Percentiles rank a stretch among this genome's conserved stretches.
phyloP scores from a whole-genome alignment of 2,888 invertebrate species.

The Desoria tigrina region DNA sequence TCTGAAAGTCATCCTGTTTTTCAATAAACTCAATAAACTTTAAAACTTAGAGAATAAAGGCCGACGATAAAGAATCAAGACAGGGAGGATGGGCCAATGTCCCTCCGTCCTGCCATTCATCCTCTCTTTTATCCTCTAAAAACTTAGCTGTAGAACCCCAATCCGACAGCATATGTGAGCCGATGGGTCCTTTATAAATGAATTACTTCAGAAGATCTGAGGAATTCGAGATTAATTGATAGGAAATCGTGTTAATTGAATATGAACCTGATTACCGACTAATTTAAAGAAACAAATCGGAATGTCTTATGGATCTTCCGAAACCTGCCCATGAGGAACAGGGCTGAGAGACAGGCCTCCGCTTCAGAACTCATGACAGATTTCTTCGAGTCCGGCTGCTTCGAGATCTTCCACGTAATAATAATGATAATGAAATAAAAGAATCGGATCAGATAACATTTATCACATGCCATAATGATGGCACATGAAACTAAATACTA shows the following conservation, averaged over 20 bases:
- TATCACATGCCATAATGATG: not conserved
- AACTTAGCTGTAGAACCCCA: not conserved
- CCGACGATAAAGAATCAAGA: not conserved
- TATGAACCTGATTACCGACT: too few species aligned
- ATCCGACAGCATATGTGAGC: not conserved
- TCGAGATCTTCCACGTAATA: too few species aligned
- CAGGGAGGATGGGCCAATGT: not conserved
- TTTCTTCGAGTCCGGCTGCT: too few species aligned
- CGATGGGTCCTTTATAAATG: not conserved
- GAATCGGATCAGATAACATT: slow-evolving; percentile 8
- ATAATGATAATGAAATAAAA: not conserved
- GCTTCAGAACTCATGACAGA: too few species aligned
- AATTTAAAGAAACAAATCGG: too few species aligned
- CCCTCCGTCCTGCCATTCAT: slow-evolving; percentile 5
- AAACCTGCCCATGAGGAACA: too few species aligned
- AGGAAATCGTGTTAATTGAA: slow-evolving; percentile 7
- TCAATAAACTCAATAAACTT: slow-evolving; percentile 26
- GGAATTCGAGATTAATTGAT: not conserved
- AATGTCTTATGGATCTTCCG: too few species aligned
- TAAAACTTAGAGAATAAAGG: slow-evolving; percentile 7
- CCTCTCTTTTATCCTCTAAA: too few species aligned
- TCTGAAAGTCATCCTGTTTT: slow-evolving; percentile 23
- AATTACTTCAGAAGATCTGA: not conserved
- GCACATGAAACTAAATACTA: not conserved
- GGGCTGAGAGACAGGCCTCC: too few species aligned